These are phyloP conservation scores for Drosophila infuscata DNA, from an alignment of 2,888 invertebrate genomes.

Conservation along the genomic window DNA sequence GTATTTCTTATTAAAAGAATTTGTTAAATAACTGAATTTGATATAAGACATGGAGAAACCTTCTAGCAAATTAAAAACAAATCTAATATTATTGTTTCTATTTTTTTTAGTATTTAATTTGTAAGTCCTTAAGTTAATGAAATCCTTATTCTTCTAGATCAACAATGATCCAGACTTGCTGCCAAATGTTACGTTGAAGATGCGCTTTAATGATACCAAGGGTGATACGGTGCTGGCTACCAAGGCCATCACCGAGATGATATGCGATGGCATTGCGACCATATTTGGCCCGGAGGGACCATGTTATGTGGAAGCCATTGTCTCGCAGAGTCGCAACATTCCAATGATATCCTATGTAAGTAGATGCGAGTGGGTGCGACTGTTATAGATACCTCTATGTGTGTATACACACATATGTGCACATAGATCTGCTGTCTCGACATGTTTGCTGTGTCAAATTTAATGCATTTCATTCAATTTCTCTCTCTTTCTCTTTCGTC, in stretches of 20 bases:
- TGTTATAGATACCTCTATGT: background rate
- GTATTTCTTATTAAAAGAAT: background rate
- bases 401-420: too few relatives aligned
- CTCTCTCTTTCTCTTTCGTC: constrained; percentile 1
- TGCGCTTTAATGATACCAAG: constrained; percentile 93
- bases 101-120: background rate
- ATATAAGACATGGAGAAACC: background rate
- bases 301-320: constrained; percentile 97
- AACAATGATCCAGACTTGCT: constrained; percentile 89
- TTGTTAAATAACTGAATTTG: background rate
- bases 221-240: constrained; percentile 94
- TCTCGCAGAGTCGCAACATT: constrained; percentile 96
- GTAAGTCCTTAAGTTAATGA: background rate
- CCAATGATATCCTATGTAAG: constrained; percentile 99
- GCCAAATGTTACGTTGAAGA: constrained; percentile 90
- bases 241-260: constrained; percentile 94
- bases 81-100: background rate
- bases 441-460: constrained; percentile 13
- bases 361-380: constrained; percentile 67
- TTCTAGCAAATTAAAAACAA: background rate
- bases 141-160: constrained; percentile 86
- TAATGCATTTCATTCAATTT: constrained; percentile 15
- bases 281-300: constrained; percentile 98
- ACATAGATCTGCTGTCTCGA: background rate
- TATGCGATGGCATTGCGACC: constrained; percentile 94